Base-by-base conservation (phyloP, 2,113 vertebrate species). In the Erpornis zantholeuca region DNA sequence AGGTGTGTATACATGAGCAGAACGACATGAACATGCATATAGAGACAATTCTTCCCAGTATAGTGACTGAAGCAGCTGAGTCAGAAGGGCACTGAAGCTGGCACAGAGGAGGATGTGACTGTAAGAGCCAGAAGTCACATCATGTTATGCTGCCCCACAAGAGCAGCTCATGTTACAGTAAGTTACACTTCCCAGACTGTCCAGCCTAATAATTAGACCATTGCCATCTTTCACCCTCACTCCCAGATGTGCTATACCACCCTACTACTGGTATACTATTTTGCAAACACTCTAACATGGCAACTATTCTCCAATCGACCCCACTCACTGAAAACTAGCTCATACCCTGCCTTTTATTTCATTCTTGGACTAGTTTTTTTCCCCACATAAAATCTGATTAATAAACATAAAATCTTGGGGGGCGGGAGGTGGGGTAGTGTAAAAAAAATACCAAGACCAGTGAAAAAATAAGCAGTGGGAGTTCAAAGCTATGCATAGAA, bases 391-490 rank as follows among this genome's bases (percentile, higher is more conserved):
- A 75, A 75, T 40, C 1, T 65, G 15, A 75, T 65, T 57, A 88
- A 94, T 42, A 57, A 77, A 57, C 8, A 80, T 29, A 25, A 84
- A 64, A 47, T 64, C 12, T 53, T 4, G 0, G 7, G 27, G 3
- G 3, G 7, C 0, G 1, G 15, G 8, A 35, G 11, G 21, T 13
- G n/a, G 8, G 6, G 18, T 29, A 29, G 18, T 36, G 10, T 27
- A 29, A 65, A 66, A 56, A 68, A 86, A 53, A 22, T 2, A 10
- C 13, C 17, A 53, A 27, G n/a, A 13, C 8, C 42, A 71, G 38
- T 31, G 21, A 40, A 73, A 92, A 73, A 73, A 14, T 28, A 59
- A 81, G 33, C 2, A 0, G 18, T 40, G 13, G 16, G 27, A 89
- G 36, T 22, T 91, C 47, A 75, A 12, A 75, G 61, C 24, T 60